Percentiles rank a stretch among this genome's conserved stretches.
Evolutionary conservation across 1,140 invertebrate genomes (phyloP).

Genomic region (Formica selysi): DNA sequence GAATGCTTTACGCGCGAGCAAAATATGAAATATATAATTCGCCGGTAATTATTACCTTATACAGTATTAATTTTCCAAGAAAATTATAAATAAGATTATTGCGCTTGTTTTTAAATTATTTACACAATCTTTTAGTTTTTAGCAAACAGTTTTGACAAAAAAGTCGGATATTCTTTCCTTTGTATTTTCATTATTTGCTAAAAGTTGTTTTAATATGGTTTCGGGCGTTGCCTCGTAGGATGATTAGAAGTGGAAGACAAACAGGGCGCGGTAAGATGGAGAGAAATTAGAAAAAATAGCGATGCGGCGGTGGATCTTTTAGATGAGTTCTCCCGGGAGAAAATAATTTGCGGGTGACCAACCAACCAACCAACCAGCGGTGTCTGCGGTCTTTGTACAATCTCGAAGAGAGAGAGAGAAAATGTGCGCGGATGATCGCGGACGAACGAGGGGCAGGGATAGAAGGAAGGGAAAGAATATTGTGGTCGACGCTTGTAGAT

Average conservation of each 20-base stretch:
- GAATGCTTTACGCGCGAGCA: not conserved
- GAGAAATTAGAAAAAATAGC: slow-evolving; percentile 46
- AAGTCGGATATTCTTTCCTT: not conserved
- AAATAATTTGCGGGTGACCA: slow-evolving; percentile 84
- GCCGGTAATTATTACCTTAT: not conserved
- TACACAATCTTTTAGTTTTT: not conserved
- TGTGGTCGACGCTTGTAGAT: slow-evolving; percentile 79
- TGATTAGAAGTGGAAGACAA: slow-evolving; percentile 63
- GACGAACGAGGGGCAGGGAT: slow-evolving; percentile 34
- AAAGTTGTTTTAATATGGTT: not conserved
- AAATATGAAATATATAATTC: not conserved
- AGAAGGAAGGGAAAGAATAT: slow-evolving; percentile 58
- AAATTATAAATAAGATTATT: not conserved
- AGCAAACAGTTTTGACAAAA: too few species aligned
- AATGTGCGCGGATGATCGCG: slow-evolving; percentile 48
- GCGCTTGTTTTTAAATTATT: not conserved
- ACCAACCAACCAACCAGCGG: slow-evolving; percentile 53
- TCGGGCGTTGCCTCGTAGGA: slow-evolving; percentile 42
- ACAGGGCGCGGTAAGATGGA: slow-evolving; percentile 39
- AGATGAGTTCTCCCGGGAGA: slow-evolving; percentile 78
- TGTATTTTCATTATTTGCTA: not conserved
- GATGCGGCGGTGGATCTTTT: slow-evolving; percentile 60
- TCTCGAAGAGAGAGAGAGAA: slow-evolving; percentile 44
- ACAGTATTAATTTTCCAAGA: not conserved
- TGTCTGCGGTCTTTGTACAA: slow-evolving; percentile 78